A percentile compares a stretch with the other conserved stretches of the same genome.
phyloP scores from a whole-genome alignment of 2,888 invertebrate genomes.

The Caenorhabditis auriculariae region DNA sequence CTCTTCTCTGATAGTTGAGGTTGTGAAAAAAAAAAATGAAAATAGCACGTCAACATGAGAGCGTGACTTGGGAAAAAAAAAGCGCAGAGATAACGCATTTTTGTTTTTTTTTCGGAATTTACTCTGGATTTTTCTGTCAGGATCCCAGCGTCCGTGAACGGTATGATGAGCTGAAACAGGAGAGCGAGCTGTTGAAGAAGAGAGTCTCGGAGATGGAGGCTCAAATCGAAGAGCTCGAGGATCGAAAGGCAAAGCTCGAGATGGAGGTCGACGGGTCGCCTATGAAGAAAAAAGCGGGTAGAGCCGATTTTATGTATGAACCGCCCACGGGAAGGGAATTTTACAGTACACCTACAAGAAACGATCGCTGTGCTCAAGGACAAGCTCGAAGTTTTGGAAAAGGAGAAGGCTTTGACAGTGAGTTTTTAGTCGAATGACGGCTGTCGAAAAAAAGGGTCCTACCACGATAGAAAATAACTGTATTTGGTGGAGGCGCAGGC shows the following conservation, averaged over 20 bases:
- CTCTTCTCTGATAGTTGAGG: too few relatives aligned
- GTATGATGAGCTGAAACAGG: constrained; percentile 66
- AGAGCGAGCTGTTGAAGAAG: constrained; percentile 69
- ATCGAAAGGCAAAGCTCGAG: constrained; percentile 22
- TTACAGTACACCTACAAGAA: constrained; percentile 17
- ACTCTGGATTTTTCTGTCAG: too few relatives aligned
- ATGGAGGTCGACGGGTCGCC: constrained; percentile 66
- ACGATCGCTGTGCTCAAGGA: constrained; percentile 65
- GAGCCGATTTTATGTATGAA: background rate
- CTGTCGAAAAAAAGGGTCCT: too few relatives aligned
- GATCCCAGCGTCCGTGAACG: constrained; percentile 47
- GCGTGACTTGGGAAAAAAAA: background rate
- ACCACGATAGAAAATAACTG: too few relatives aligned
- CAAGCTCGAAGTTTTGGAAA: constrained; percentile 72
- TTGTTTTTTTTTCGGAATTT: constrained; percentile 18
- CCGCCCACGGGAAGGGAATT: background rate
- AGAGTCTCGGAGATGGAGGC: constrained; percentile 75
- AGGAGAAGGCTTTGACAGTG: too few relatives aligned
- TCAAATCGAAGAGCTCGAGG: constrained; percentile 71
- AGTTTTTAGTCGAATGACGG: too few relatives aligned
- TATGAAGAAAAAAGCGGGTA: constrained; percentile 61
- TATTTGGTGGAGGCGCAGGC: too few relatives aligned
- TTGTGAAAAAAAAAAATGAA: too few relatives aligned
- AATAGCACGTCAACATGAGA: too few relatives aligned
- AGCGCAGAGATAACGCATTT: background rate